Base-by-base conservation (phyloP, 2,888 invertebrate genomes). In the Drosophila rubida region DNA sequence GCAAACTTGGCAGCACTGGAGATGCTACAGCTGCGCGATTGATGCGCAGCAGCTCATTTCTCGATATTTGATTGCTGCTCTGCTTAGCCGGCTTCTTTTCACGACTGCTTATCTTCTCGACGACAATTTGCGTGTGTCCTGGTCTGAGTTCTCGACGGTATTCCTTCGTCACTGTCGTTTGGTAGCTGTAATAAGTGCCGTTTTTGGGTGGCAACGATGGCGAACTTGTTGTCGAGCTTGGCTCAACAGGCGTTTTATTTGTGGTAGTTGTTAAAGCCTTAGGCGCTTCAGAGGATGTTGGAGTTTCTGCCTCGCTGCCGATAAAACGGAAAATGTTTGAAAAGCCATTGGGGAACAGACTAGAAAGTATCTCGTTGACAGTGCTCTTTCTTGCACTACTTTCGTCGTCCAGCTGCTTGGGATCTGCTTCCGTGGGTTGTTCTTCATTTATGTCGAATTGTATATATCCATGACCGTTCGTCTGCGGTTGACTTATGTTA, bases 41-140 rank as follows among this genome's bases (percentile, higher is more conserved):
- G 0, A 95, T 95, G 81, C 93, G 93, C 8, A 95, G 78, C 7
- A 95, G 92, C 89, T 95, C 95, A 80, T 94, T 93, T 67, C 94
- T 94, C 0, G 94, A 93, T 64, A 95, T 93, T 8, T 95, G 90
- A 88, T 94, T 93, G 8, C 81, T 88, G 62, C 88, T 87, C 39
- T 90, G 85, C 5, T 65, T 93, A 39, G 94, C 89, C 78, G 92
- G 93, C 3, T 92, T 92, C 39, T 61, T 49, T 7, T 69, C 82
- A 9, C 48, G 50, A 57, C 62, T 78, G 13, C 76, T 71, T 8
- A 88, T 55, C 55, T 87, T 80, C 44, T 90, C 86, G 13, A 90
- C 90, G 2, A 90, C 87, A 39, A 90, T 90, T 49, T 90, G 78
- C 0, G 89, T 90, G 54, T 90, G 90, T 2, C 90, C 90, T 0